Evolutionary conservation across 2,113 vertebrate genomes (phyloP), one percentile per base, ranked within the genome.

Genomic region (Ptychochromis oligacanthus): DNA sequence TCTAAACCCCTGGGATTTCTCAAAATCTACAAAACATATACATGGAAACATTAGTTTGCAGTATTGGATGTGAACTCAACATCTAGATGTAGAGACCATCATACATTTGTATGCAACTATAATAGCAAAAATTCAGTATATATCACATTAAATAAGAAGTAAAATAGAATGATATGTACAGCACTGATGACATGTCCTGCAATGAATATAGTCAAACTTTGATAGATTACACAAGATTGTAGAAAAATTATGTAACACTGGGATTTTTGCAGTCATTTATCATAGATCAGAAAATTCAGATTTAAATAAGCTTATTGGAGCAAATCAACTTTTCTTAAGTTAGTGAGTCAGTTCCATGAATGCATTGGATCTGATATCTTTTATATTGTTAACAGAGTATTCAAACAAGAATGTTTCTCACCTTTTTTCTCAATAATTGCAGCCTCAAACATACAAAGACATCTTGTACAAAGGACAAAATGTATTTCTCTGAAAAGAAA

Each of bases 11-110:
- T 31, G 80, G 87, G 88, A 85, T 57, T 87, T 31, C 31, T 85
- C 74, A 46, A 58, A 85, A 62, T 86, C 82, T 65, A 57, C 83
- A 87, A 64, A 85, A 86, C 59, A 86, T 82, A 87, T 58, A 82
- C n/a, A n/a, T 77, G 79, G 34, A 83, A 34, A 60, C 55, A 56
- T 57, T n/a, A 36, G n/a, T 62, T 64, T 18, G 4, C 46, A 82
- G 60, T 36, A 77, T 12, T 15, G 60, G 15, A 36, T 82, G 62
- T 20, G 5, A 87, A 75, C 43, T 10, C 24, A 59, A 80, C 65
- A 77, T 79, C 49, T 81, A n/a, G 72, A 87, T 85, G 84, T 38
- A 72, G 67, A 72, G 43, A n/a, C 46, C 26, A 14, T 52, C 46
- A 49, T 59, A 43, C 13, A 38, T 81, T 52, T 17, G 6, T 11